Base-by-base conservation (phyloP, 2,888 invertebrate genomes). In the Clostera curtula region DNA sequence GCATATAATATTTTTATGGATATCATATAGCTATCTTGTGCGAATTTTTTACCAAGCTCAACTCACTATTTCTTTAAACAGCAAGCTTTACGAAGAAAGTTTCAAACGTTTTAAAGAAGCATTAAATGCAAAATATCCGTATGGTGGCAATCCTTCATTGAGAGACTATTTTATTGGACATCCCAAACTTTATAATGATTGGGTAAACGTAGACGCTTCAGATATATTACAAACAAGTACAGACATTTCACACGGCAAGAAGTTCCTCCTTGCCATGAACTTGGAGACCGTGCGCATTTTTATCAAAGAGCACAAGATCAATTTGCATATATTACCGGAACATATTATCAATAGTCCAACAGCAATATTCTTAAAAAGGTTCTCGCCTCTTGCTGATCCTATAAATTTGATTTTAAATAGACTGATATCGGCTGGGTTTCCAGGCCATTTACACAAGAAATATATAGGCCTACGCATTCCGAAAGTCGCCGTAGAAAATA, bases 11-110 rank as follows among this genome's bases (percentile, higher is more conserved):
- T 27, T 66, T 3, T 40, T 64, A 19, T 71, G 71, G 73, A 62
- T 68, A 24, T 67, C 66, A 67, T 72, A 67, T 28, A 60, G 64
- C 38, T 53, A 65, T 32, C 35, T 72, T 18, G 36, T 72, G 9
- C 52, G 73, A 39, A 72, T 68, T 0, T 56, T 70, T 33, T 74
- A 72, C 29, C 71, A 72, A 37, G 65, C 62, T 0, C 56, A 57
- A 25, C 49, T 74, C 3, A 69, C 72, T 25, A 50, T 49, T 27
- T 62, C 59, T 1, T 48, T 74, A 23, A 65, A 69, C 45, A 56
- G 56, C 6, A 55, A 63, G 23, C 49, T 57, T 21, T 61, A 60
- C 23, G 51, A 40, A 24, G 27, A 44, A 11, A 55, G 62, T 10
- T 39, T 71, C 15, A 29, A 54, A n/a, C 56, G 49, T 9, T 48